A percentile compares a stretch with the other conserved stretches of the same genome.
These are phyloP conservation scores for Dreissena polymorpha DNA, from an alignment of 1,140 invertebrate genomes.

Conservation along the genomic window DNA sequence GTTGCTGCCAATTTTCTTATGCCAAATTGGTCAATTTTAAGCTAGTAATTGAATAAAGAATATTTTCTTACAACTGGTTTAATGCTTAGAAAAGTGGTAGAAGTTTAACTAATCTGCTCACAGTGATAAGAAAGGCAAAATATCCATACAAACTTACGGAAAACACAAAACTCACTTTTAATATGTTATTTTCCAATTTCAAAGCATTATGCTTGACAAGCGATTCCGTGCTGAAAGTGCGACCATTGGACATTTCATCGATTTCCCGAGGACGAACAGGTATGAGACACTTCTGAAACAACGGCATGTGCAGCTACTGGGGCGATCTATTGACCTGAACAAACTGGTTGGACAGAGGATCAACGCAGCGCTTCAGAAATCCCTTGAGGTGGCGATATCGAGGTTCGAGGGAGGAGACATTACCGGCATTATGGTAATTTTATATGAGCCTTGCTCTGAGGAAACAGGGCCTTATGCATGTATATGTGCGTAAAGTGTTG, in stretches of 20 bases:
- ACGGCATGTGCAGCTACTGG: constrained; percentile 97
- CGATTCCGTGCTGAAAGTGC: constrained; percentile 97
- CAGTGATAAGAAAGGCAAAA: too few relatives aligned
- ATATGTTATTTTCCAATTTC: constrained; percentile 56
- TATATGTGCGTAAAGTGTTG: too few relatives aligned
- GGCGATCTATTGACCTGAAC: constrained; percentile 98
- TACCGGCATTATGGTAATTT: constrained; percentile 94
- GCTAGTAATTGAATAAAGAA: too few relatives aligned
- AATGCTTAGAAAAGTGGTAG: too few relatives aligned
- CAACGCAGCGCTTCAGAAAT: constrained; percentile 97
- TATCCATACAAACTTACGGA: too few relatives aligned
- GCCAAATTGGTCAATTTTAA: too few relatives aligned
- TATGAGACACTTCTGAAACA: constrained; percentile 98
- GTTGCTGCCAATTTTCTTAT: too few relatives aligned
- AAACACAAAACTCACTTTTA: too few relatives aligned
- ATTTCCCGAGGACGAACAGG: constrained; percentile 93
- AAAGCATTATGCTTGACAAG: constrained; percentile 97
- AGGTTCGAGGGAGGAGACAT: constrained; percentile 98
- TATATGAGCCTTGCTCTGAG: too few relatives aligned
- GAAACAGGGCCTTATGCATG: too few relatives aligned
- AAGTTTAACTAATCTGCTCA: too few relatives aligned
- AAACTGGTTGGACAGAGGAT: constrained; percentile 97
- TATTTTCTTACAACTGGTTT: too few relatives aligned
- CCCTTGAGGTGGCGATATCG: constrained; percentile 95
- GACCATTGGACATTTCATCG: constrained; percentile 86